Conservation (phyloP, 2,888 invertebrate genomes). For the Neocrepidodera transversa region DNA sequence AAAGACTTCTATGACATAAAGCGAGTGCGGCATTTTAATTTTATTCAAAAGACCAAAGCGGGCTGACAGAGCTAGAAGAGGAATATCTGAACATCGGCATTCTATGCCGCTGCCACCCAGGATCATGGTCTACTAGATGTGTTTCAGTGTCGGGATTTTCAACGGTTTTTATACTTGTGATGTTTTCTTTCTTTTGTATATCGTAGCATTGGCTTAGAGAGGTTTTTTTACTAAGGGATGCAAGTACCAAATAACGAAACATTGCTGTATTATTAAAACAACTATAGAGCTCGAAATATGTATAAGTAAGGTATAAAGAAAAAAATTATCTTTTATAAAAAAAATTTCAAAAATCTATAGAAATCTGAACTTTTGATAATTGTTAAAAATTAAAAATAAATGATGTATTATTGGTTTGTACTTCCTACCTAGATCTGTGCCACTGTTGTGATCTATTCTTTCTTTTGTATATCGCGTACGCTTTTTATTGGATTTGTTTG, state of each 20-base stretch:
- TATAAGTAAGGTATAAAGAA: no score
- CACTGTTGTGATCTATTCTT: constrained; percentile 50
- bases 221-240: no score
- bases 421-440: constrained; percentile 3
- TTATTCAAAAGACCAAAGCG: neutral
- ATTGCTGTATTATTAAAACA: no score
- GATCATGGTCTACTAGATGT: constrained; percentile 29
- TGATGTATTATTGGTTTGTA: neutral
- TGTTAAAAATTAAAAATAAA: no score
- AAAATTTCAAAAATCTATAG: no score
- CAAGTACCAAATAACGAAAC: no score
- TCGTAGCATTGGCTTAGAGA: neutral
- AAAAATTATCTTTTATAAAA: no score
- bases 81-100: neutral
- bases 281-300: no score
- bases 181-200: constrained; percentile 14
- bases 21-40: neutral
- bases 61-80: neutral
- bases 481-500: constrained; percentile 54
- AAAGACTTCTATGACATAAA: neutral
- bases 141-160: constrained; percentile 17
- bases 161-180: constrained; percentile 11
- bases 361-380: no score
- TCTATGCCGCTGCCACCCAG: constrained; percentile 32
- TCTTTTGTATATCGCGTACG: constrained; percentile 48